phyloP scores from a whole-genome alignment of 2,888 invertebrate genomes.

The Pachycephus smyrnensis region DNA sequence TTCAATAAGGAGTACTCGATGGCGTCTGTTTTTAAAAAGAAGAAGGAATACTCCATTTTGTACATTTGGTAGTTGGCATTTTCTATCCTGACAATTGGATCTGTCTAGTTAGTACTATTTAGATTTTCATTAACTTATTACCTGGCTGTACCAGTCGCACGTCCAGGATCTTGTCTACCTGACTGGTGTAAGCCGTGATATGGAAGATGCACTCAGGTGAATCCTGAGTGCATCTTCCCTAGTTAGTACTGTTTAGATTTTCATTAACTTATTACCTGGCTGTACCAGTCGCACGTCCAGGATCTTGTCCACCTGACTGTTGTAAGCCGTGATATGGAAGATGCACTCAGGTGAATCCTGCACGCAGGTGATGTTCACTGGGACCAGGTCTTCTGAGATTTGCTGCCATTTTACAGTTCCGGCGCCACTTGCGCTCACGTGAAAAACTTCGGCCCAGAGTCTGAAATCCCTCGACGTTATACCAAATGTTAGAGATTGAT shows the following conservation, averaged over 20 bases:
- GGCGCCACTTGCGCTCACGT: conserved; percentile 93
- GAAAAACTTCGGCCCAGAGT: conserved; percentile 98
- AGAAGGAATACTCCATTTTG: neutral
- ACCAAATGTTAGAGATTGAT: neutral
- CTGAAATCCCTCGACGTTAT: conserved; percentile 69
- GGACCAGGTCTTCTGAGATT: conserved; percentile 97
- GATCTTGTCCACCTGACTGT: conserved; percentile 98
- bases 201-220: conserved; percentile 97
- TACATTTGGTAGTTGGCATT: neutral
- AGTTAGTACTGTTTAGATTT: no score
- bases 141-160: conserved; percentile 97
- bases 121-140: conserved; percentile 68
- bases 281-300: conserved; percentile 96
- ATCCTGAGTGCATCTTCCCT: no score
- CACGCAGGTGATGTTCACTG: conserved; percentile 97
- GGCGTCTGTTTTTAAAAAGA: neutral
- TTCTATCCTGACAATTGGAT: neutral
- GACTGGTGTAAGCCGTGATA: conserved; percentile 98
- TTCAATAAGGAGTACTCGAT: neutral
- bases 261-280: conserved; percentile 78
- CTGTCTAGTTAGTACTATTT: neutral
- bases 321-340: conserved; percentile 99
- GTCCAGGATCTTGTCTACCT: conserved; percentile 98
- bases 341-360: conserved; percentile 97
- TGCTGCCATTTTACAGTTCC: conserved; percentile 98